A percentile compares a stretch with the other conserved stretches of the same genome.
Conservation (phyloP, 1,140 invertebrate species). For the Pinna nobilis region DNA sequence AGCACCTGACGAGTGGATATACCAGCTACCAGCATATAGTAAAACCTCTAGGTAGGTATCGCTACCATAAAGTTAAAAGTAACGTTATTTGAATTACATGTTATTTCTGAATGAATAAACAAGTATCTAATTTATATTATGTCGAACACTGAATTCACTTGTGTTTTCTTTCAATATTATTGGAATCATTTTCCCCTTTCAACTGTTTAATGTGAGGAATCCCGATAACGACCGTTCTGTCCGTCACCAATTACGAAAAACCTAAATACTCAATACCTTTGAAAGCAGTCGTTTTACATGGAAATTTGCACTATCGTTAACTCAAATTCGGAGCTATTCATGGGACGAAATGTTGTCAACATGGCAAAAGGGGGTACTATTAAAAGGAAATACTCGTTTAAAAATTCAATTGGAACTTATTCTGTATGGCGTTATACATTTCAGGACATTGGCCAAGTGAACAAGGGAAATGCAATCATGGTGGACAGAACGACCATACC, state of each 20-base stretch:
- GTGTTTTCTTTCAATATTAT: not conserved
- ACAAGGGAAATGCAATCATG: slow-evolving; percentile 44
- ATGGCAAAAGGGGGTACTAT: too few species aligned
- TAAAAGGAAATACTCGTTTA: too few species aligned
- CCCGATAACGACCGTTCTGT: not conserved
- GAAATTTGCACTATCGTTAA: too few species aligned
- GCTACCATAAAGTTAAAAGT: too few species aligned
- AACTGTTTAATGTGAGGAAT: not conserved
- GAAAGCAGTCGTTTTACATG: too few species aligned
- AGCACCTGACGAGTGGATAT: slow-evolving; percentile 37
- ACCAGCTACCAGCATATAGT: not conserved
- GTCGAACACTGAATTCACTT: not conserved
- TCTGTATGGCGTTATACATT: too few species aligned
- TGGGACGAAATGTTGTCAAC: too few species aligned
- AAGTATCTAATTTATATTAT: not conserved
- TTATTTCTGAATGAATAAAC: not conserved
- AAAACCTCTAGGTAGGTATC: slow-evolving; percentile 17
- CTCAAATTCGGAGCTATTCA: too few species aligned
- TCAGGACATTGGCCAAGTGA: not conserved
- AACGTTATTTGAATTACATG: not conserved
- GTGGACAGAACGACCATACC: slow-evolving; percentile 7
- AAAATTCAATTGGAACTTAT: too few species aligned
- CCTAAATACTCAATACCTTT: too few species aligned
- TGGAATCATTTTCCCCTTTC: not conserved
- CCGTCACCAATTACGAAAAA: too few species aligned